A percentile compares a stretch with the other conserved stretches of the same genome.
Evolutionary conservation across 1,140 invertebrate species (phyloP).

Genomic region (Drosophila chauvacae): DNA sequence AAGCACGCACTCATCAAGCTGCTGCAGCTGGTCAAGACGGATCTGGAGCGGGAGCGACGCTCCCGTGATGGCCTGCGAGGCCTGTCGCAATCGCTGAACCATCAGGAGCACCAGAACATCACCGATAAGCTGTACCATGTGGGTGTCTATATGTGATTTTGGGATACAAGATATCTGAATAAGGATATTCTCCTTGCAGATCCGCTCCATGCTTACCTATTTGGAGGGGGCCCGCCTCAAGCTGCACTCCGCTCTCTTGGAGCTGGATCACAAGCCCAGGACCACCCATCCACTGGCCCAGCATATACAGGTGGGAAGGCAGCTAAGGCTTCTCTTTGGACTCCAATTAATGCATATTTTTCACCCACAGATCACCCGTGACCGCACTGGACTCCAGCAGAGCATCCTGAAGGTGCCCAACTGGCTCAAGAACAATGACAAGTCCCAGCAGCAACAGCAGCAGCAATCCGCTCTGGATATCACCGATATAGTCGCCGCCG

Average conservation of each 20-base stretch:
- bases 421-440: conserved; percentile 89
- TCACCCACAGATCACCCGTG: conserved; percentile 89
- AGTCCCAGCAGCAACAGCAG: conserved; percentile 59
- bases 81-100: conserved; percentile 94
- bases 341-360: fast-evolving
- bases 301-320: conserved; percentile 87
- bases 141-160: conserved; percentile 10
- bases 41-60: conserved; percentile 93
- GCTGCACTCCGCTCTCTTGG: conserved; percentile 91
- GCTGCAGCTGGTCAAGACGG: conserved; percentile 92
- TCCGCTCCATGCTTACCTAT: conserved; percentile 95
- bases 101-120: conserved; percentile 96
- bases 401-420: conserved; percentile 94
- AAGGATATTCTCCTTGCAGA: conserved; percentile 86
- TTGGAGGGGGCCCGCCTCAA: conserved; percentile 95
- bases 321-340: fast-evolving
- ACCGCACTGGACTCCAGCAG: conserved; percentile 95
- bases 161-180: neutral
- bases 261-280: conserved; percentile 91
- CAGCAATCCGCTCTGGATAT: conserved; percentile 71
- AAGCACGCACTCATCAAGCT: conserved; percentile 94
- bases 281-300: conserved; percentile 92
- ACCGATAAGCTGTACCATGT: conserved; percentile 96
- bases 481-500: conserved; percentile 49
- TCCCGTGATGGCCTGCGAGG: conserved; percentile 95